These are phyloP conservation scores for Hymenochirus boettgeri DNA, from an alignment of 2,113 vertebrate species.

Conservation along the genomic window DNA sequence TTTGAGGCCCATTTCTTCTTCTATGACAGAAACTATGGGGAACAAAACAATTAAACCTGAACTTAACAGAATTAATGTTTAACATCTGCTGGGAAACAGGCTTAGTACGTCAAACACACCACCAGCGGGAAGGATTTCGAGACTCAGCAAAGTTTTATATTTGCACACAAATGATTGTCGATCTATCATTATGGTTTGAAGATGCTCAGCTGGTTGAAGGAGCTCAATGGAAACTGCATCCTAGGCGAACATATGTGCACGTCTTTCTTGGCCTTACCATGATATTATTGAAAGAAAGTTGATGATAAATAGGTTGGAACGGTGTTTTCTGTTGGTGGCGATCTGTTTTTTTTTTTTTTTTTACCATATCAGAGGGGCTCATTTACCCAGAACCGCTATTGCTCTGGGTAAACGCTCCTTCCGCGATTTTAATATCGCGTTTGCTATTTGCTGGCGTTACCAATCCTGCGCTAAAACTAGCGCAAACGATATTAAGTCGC, in stretches of 20 bases:
- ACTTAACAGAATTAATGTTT: conserved; percentile 10
- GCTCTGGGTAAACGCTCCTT: too few relatives aligned
- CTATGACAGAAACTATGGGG: conserved; percentile 18
- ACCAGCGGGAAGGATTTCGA: conserved; percentile 22
- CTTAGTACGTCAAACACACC: conserved; percentile 18
- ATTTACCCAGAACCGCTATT: too few relatives aligned
- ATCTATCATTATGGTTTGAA: neutral
- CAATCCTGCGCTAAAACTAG: too few relatives aligned
- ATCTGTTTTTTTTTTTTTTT: too few relatives aligned
- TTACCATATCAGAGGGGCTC: too few relatives aligned
- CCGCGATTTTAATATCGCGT: too few relatives aligned
- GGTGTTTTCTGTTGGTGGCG: too few relatives aligned
- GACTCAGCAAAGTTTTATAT: neutral
- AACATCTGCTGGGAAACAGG: conserved; percentile 31
- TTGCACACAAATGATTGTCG: neutral
- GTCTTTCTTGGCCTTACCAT: neutral
- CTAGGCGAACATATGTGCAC: neutral
- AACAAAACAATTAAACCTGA: conserved; percentile 1
- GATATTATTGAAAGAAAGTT: too few relatives aligned
- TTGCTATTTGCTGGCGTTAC: too few relatives aligned
- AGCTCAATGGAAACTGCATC: conserved; percentile 4
- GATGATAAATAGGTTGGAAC: too few relatives aligned
- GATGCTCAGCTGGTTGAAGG: neutral
- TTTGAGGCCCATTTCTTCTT: conserved; percentile 35
- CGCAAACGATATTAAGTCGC: too few relatives aligned